These are phyloP conservation scores for Maconellicoccus hirsutus DNA, from an alignment of 1,140 invertebrate genomes.

Conservation along the genomic window DNA sequence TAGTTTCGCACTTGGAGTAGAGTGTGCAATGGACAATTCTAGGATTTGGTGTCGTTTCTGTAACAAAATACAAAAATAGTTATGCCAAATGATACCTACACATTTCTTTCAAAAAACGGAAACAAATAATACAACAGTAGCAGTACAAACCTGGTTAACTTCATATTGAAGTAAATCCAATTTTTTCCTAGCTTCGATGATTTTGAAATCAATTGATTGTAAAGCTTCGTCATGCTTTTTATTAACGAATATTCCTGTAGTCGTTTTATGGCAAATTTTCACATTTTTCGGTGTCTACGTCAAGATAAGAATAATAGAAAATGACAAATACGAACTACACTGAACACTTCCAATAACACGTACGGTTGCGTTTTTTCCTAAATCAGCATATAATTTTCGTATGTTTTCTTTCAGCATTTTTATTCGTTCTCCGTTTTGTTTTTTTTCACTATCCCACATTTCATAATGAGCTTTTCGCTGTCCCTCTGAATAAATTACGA, in stretches of 20 bases:
- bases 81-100: too few relatives aligned
- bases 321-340: too few relatives aligned
- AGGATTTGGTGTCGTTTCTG: conserved; percentile 42
- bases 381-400: conserved; percentile 45
- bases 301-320: background rate
- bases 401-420: conserved; percentile 58
- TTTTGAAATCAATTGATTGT: conserved; percentile 54
- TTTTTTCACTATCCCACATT: conserved; percentile 59
- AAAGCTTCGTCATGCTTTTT: conserved; percentile 45
- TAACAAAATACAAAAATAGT: conserved; percentile 26
- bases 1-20: conserved; percentile 28
- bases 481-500: conserved; percentile 49
- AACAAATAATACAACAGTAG: too few relatives aligned
- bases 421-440: conserved; percentile 55
- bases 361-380: conserved; percentile 46
- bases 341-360: conserved; percentile 29
- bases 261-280: conserved; percentile 20
- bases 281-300: conserved; percentile 1
- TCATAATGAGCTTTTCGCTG: conserved; percentile 69
- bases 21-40: conserved; percentile 35
- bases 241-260: conserved; percentile 32
- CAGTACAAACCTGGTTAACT: conserved; percentile 24
- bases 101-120: too few relatives aligned
- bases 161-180: conserved; percentile 46
- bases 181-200: conserved; percentile 59